Base-by-base conservation (phyloP, 1,140 invertebrate genomes). In the Heliothis subflexa region DNA sequence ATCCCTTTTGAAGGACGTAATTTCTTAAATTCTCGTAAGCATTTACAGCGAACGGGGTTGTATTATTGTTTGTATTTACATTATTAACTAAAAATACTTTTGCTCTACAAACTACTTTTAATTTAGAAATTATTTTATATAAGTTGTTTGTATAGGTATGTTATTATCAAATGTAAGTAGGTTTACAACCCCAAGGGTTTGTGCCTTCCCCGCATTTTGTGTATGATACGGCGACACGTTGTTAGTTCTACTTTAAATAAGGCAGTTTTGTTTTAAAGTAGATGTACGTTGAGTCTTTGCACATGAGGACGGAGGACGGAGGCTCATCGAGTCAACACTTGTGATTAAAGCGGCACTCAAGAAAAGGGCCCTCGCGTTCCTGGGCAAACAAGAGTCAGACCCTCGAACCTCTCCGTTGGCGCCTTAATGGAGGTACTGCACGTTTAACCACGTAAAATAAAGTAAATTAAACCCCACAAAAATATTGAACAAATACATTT, bases 291-390 rank as follows among this genome's bases (percentile, higher is more conserved):
- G 40, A 61, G 47, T 81, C 70, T 81, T 78, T 74, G 75, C 71
- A 74, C 76, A 33, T 33, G 28, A 64, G 28, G 71, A 25, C 21
- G 70, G 14, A 80, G 77, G 82, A 77, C 64, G 64, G 64, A 76
- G 81, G 80, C 75, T 85, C 80, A 87, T 90, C 86, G 82, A 88
- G 84, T 85, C 85, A 86, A 87, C 89, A 86, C 89, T 92, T 82
- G 82, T 89, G 89, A 93, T 92, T 93, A 92, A 88, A 87, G 88
- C 83, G 70, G 95, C 94, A 88, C 96, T 96, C 82, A 86, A 93
- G 83, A 96, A 62, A 73, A 91, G 91, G 70, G 95, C 93, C 77
- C 95, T 91, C 62, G 87, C 86, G 86, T 90, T 89, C 83, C 90
- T 95, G 78, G 94, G 93, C 78, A 95, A 95, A 86, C 96, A 93